Evolutionary conservation across 2,888 invertebrate species (phyloP), one percentile per base, ranked within the genome.

Genomic region (Deroplatys truncata): DNA sequence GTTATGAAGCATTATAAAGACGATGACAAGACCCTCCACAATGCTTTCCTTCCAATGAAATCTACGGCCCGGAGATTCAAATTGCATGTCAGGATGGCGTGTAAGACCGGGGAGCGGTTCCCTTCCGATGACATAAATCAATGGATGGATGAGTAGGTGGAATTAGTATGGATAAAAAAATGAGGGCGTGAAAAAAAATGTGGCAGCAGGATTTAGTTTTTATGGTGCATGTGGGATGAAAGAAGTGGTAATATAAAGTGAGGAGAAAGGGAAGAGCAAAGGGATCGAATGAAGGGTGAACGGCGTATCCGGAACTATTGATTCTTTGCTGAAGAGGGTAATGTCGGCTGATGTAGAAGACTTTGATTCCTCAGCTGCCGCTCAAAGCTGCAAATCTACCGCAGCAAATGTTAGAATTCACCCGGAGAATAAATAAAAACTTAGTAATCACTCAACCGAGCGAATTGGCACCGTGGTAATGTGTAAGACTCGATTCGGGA

Each of bases 71-170:
- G 25, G 56, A 72, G 56, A 72, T 72, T 72, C 56, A 72, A 72
- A 72, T 72, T 72, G 56, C 56, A 72, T 72, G 56, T 72, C 56
- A 72, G 56, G 4, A 72, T 72, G 56, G 84, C 29, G 84, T 35
- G 29, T 29, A 84, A 84, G 84, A 29, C 86, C 28, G 15, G 25
- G 43, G 86, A 72, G 5, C 56, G 20, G 16, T 72, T 25, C 56
- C 56, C 84, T 86, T 72, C 88, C 90, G 85, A 90, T 88, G 88
- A 88, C 49, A 90, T 90, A 90, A 90, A 90, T 90, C 90, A 90
- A 90, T 90, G 90, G 89, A 20, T 49, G 89, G 88, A 89, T 43
- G 56, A 89, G 84, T 82, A 89, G 89, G 87, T 87, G 83, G 87
- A 83, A 87, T 87, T 87, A 83, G 82, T 87, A 72, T 20, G 56